These are phyloP conservation scores for Meiosimyza platycephala DNA, from an alignment of 2,888 invertebrate species.

Conservation along the genomic window DNA sequence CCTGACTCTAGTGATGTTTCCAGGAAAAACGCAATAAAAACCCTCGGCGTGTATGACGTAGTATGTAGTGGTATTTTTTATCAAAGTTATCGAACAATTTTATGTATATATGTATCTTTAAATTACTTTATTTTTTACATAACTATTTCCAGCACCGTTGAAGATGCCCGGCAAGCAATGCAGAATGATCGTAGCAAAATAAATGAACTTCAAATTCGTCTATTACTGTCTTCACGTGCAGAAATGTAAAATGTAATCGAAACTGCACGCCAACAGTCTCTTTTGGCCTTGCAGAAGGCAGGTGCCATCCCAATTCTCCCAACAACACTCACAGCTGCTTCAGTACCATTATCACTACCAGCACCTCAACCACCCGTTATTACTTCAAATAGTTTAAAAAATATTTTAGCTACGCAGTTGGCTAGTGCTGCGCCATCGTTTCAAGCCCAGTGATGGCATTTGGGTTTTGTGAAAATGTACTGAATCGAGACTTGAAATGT, in stretches of 20 bases:
- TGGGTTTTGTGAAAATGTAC: too few relatives aligned
- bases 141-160: slow-evolving; percentile 81
- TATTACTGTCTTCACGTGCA: slow-evolving; percentile 91
- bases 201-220: slow-evolving; percentile 88
- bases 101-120: too few relatives aligned
- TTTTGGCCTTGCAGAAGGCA: slow-evolving; percentile 68
- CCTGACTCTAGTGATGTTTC: too few relatives aligned
- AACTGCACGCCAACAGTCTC: slow-evolving; percentile 81
- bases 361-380: slow-evolving; percentile 65
- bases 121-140: slow-evolving; percentile 13
- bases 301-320: slow-evolving; percentile 58
- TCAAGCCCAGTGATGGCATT: too few relatives aligned
- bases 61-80: too few relatives aligned
- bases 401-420: slow-evolving; percentile 52
- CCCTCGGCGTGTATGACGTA: too few relatives aligned
- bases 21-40: too few relatives aligned
- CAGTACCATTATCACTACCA: slow-evolving; percentile 47
- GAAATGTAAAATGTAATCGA: slow-evolving; percentile 99
- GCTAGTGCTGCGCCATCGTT: slow-evolving; percentile 51
- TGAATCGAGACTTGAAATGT: too few relatives aligned
- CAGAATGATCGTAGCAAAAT: slow-evolving; percentile 88
- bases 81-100: too few relatives aligned
- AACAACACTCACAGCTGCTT: slow-evolving; percentile 55
- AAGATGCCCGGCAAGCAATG: slow-evolving; percentile 98
- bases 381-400: slow-evolving; percentile 57